Base-by-base conservation (phyloP, 2,888 invertebrate genomes). In the Tetheella fluctuosa region DNA sequence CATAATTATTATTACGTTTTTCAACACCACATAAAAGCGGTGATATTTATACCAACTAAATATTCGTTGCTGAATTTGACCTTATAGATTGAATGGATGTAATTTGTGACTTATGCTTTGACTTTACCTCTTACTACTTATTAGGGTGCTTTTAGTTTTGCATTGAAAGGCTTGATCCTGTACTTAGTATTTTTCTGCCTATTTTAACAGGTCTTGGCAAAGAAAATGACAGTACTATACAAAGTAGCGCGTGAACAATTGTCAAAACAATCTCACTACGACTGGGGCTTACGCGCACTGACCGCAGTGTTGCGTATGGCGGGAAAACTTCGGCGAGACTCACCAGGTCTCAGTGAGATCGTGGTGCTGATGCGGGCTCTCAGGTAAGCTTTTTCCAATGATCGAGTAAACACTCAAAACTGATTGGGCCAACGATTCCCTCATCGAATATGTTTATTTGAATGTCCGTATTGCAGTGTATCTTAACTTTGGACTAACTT, bases 181-280 rank as follows among this genome's bases (percentile, higher is more conserved):
- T 30, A 2, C 8, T 2, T 8, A 30, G 8, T 30, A 10, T 30
- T 30, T 2, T 30, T 30, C 8, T 34, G 34, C 13, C 34, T 42
- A 23, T 37, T 59, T 30, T 37, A 23, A 4, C 60, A 90, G 90
- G 94, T 96, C 5, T 85, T 98, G 55, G 98, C 98, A 0, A 98
- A 98, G 86, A 98, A 98, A 88, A 98, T 98, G 97, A 98, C 98
- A 0, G 97, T 97, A 1, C 85, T 98, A 13, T 98, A 98, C 86
- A 96, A 96, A 76, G 93, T 98, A 64, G 97, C 98, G 0, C 94
- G 95, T 61, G 97, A 97, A 76, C 98, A 98, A 83, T 91, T 98
- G 56, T 98, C 98, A 1, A 97, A 98, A 80, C 98, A 98, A 83
- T 96, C 96, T 23, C 98, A 98, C 84, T 98, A 98, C 86, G 98